phyloP scores from a whole-genome alignment of 2,888 invertebrate genomes.

The Kuschelorhynchus macadamiae region DNA sequence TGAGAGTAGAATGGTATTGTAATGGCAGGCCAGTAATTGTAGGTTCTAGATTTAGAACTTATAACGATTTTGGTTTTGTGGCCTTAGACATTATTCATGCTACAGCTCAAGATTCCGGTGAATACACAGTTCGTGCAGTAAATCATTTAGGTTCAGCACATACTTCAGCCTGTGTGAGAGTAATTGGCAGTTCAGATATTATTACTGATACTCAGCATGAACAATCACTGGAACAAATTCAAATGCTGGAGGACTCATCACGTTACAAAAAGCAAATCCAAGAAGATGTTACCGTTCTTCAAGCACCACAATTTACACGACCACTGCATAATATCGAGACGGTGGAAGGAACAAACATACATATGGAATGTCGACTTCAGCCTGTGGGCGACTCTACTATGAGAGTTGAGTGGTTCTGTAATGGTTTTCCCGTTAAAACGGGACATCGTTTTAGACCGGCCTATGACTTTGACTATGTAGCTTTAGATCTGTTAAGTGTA shows the following conservation, averaged over 20 bases:
- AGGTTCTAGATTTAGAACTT: conserved; percentile 93
- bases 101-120: conserved; percentile 94
- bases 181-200: conserved; percentile 85
- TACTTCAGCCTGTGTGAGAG: conserved; percentile 90
- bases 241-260: conserved; percentile 87
- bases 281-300: conserved; percentile 87
- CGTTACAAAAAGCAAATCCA: conserved; percentile 79
- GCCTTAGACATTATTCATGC: conserved; percentile 96
- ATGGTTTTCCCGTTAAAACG: conserved; percentile 91
- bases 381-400: conserved; percentile 93
- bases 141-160: conserved; percentile 95
- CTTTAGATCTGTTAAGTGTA: conserved; percentile 94
- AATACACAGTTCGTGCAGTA: conserved; percentile 94
- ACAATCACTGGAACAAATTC: conserved; percentile 92
- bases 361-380: conserved; percentile 91
- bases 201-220: conserved; percentile 93
- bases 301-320: conserved; percentile 90
- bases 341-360: conserved; percentile 91
- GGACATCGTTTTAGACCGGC: conserved; percentile 96
- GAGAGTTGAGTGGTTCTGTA: conserved; percentile 97
- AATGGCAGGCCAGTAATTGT: conserved; percentile 92
- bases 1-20: conserved; percentile 96
- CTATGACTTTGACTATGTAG: conserved; percentile 97
- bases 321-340: conserved; percentile 91
- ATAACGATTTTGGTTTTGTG: conserved; percentile 97